phyloP scores from a whole-genome alignment of 2,888 invertebrate species.

The Hirtodrosophila cameraria region DNA sequence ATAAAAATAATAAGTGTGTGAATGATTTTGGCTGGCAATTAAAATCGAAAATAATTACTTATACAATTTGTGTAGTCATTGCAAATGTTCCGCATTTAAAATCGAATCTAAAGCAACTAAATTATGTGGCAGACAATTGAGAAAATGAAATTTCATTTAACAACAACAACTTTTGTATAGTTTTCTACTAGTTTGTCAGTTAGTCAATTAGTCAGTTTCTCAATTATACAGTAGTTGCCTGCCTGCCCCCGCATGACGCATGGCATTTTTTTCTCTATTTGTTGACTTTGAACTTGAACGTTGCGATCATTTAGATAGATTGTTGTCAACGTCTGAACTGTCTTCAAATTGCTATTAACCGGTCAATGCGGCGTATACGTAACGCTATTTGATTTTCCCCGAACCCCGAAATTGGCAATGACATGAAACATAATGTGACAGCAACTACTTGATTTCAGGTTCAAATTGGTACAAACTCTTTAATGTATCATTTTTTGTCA shows the following conservation, averaged over 20 bases:
- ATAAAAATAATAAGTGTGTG: constrained; percentile 2
- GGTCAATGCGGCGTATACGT: constrained; percentile 14
- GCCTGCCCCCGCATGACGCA: not conserved
- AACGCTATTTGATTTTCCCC: not conserved
- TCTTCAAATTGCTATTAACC: constrained; percentile 3
- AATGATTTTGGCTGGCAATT: constrained; percentile 12
- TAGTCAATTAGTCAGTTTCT: constrained; percentile 9
- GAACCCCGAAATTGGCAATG: not conserved
- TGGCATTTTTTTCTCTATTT: constrained; percentile 6
- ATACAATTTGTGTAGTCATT: constrained; percentile 35
- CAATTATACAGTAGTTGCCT: not conserved
- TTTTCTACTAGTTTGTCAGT: constrained; percentile 15
- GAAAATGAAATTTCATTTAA: constrained; percentile 20
- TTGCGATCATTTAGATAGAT: constrained; percentile 25
- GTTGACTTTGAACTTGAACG: constrained; percentile 60
- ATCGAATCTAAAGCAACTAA: constrained; percentile 30
- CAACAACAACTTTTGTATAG: constrained; percentile 13
- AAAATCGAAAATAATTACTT: constrained; percentile 16
- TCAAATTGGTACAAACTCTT: not conserved
- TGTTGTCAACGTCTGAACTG: constrained; percentile 2
- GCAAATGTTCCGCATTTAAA: constrained; percentile 44
- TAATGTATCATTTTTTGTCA: not conserved
- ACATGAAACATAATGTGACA: not conserved
- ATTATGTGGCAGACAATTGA: constrained; percentile 37
- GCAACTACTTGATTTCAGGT: not conserved